A percentile compares a stretch with the other conserved stretches of the same genome.
phyloP scores from a whole-genome alignment of 2,113 vertebrate genomes.

The Numenius arquata region DNA sequence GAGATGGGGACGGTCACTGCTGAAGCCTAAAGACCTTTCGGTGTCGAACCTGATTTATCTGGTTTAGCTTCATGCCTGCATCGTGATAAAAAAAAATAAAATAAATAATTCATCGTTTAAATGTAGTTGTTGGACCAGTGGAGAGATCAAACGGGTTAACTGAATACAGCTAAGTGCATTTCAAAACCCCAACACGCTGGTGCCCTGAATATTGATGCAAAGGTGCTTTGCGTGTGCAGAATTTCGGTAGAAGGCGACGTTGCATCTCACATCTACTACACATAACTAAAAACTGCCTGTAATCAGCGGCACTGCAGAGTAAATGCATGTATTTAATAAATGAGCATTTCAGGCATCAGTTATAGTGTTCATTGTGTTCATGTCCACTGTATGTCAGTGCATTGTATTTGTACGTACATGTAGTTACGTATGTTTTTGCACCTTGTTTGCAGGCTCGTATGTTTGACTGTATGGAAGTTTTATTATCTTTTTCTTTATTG shows the following conservation, averaged over 20 bases:
- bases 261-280: neutral
- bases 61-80: neutral
- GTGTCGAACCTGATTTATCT: neutral
- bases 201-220: neutral
- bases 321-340: neutral
- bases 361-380: neutral
- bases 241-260: neutral
- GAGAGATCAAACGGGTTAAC: neutral
- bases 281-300: neutral
- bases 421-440: neutral
- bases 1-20: neutral
- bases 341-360: neutral
- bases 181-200: neutral
- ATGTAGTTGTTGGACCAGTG: neutral
- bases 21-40: neutral
- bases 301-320: neutral
- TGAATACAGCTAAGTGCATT: neutral
- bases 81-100: neutral
- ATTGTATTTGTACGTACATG: fast-evolving
- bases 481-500: neutral
- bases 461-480: neutral
- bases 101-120: neutral
- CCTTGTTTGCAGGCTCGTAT: neutral
- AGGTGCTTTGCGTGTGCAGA: neutral
- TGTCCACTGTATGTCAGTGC: neutral